Percentiles rank a stretch among this genome's conserved stretches.
Conservation (phyloP, 2,113 vertebrate genomes). For the Pseudolaguvia tuberculata region DNA sequence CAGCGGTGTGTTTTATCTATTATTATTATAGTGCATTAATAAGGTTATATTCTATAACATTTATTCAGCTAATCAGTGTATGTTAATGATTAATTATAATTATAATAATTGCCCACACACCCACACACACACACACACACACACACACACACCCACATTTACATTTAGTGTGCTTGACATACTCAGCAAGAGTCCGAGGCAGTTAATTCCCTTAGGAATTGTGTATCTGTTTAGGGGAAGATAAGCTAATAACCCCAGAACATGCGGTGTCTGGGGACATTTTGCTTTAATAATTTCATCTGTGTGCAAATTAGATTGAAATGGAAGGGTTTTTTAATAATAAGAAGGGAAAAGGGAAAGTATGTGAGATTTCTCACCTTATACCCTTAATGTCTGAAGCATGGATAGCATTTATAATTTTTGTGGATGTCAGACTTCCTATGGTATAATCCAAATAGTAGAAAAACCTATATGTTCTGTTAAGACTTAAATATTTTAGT, state of each 20-base stretch:
- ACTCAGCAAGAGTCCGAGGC: constrained; percentile 41
- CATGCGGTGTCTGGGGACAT: constrained; percentile 59
- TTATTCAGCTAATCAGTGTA: neutral
- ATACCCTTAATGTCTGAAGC: constrained; percentile 46
- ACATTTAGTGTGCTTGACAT: constrained; percentile 16
- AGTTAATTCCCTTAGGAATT: constrained; percentile 62
- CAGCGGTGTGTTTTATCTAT: neutral
- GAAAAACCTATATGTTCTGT: too few relatives aligned
- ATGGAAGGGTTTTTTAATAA: constrained; percentile 57
- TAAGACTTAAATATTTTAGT: neutral
- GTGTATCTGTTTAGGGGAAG: constrained; percentile 59
- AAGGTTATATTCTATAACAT: too few relatives aligned
- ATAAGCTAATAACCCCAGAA: constrained; percentile 68
- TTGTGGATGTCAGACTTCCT: neutral
- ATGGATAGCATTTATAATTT: neutral
- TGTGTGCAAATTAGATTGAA: constrained; percentile 77
- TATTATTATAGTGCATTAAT: neutral
- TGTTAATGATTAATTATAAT: neutral
- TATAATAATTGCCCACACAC: neutral
- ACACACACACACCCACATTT: constrained; percentile 23
- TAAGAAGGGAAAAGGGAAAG: constrained; percentile 40
- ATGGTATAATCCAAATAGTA: too few relatives aligned
- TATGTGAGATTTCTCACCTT: constrained; percentile 39
- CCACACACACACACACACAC: constrained; percentile 34
- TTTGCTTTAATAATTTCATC: constrained; percentile 71